Conservation (phyloP, 1,140 invertebrate species). For the Acromyrmex heyeri region DNA sequence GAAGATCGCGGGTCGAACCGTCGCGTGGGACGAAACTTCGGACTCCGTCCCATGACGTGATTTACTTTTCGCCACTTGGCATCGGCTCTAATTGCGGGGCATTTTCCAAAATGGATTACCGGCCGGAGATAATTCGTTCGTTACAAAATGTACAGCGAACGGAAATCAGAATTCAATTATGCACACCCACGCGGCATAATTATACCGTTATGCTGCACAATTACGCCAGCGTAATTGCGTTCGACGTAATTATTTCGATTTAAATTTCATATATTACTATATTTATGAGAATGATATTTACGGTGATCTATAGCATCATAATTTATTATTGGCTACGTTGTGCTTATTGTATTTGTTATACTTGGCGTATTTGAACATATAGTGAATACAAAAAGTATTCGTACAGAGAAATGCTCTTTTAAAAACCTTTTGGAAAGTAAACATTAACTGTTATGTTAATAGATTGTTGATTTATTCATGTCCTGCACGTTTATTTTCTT, state of each 20-base stretch:
- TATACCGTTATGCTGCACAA: slow-evolving; percentile 38
- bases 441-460: too few species aligned
- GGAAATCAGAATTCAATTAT: slow-evolving; percentile 64
- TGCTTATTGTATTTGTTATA: neutral
- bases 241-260: slow-evolving; percentile 56
- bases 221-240: slow-evolving; percentile 50
- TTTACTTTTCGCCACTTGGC: slow-evolving; percentile 54
- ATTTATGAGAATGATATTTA: slow-evolving; percentile 20
- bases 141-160: slow-evolving; percentile 55
- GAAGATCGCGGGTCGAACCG: slow-evolving; percentile 5
- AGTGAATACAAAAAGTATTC: too few species aligned
- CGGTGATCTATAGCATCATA: neutral
- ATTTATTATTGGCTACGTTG: neutral
- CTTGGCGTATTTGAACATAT: neutral
- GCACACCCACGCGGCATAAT: slow-evolving; percentile 34
- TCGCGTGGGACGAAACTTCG: slow-evolving; percentile 30
- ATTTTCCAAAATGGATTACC: slow-evolving; percentile 50
- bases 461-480: too few species aligned
- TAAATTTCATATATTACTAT: slow-evolving; percentile 35
- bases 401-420: too few species aligned
- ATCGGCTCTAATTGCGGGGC: slow-evolving; percentile 42
- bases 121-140: slow-evolving; percentile 3
- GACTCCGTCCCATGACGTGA: slow-evolving; percentile 28
- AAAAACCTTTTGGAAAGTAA: too few species aligned
- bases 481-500: too few species aligned